phyloP scores from a whole-genome alignment of 64 coral and sea anemone species.

The Stichodactyla helianthus region DNA sequence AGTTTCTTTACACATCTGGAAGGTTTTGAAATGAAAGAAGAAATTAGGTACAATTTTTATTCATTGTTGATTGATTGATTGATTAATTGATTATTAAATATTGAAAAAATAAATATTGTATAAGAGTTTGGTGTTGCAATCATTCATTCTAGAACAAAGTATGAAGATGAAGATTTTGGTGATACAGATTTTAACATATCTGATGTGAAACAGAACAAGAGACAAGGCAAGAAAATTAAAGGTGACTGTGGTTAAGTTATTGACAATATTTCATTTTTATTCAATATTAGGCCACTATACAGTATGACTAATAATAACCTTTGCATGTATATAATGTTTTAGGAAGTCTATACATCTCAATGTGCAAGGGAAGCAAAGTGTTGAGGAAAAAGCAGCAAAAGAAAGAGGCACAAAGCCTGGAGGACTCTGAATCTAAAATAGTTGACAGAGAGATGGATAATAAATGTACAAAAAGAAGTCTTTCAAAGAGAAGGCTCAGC shows the following conservation, averaged over 20 bases:
- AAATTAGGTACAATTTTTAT: not conserved
- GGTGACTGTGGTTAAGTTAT: not conserved
- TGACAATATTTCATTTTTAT: not conserved
- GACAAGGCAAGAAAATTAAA: not conserved
- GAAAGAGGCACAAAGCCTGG: not conserved
- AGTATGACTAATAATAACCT: too few relatives aligned
- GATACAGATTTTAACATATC: not conserved
- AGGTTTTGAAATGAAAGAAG: slow-evolving; percentile 1
- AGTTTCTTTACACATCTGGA: slow-evolving; percentile 15
- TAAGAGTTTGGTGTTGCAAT: too few relatives aligned
- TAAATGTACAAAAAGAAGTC: not conserved
- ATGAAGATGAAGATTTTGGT: not conserved
- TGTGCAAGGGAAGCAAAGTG: not conserved
- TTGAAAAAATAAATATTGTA: too few relatives aligned
- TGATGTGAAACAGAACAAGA: not conserved
- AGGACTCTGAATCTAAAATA: not conserved
- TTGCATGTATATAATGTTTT: too few relatives aligned
- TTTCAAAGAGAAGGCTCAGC: not conserved
- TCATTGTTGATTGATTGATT: too few relatives aligned
- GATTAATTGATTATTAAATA: not conserved
- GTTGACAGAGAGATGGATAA: not conserved
- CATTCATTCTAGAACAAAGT: not conserved
- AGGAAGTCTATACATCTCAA: not conserved
- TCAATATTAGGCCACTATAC: too few relatives aligned
- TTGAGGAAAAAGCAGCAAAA: not conserved